Base-by-base conservation (phyloP, 2,888 invertebrate species). In the Sialis lutaria region DNA sequence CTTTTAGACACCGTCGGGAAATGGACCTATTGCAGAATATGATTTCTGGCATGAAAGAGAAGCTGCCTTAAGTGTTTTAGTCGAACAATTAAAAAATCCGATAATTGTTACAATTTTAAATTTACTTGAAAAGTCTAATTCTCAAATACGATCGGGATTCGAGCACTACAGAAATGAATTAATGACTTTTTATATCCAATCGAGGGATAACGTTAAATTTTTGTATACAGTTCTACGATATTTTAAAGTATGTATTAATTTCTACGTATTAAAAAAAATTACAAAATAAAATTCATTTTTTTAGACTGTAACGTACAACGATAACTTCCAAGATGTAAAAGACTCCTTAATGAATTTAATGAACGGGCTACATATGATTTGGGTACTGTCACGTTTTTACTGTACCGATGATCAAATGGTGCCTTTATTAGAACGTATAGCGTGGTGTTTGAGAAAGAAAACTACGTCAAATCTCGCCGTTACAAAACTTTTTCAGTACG, bases 331-430 rank as follows among this genome's bases (percentile, higher is more conserved):
- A 48, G 74, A 76, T 60, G 79, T 90, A 13, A 73, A 74, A 8
- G 78, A 84, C 39, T 73, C 79, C 5, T 72, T 93, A 31, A 83
- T 86, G 0, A 75, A 80, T 48, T 65, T 92, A 51, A 83, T 90
- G 69, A 84, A 88, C 52, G 86, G 88, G 2, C 64, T 93, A 37
- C 79, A 85, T 55, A 82, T 92, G 73, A 83, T 92, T 58, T 93
- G 93, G 93, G 82, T 91, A 44, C 73, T 93, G 46, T 92, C 92
- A 0, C 69, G 77, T 45, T 87, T 89, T 56, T 93, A 86, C 61
- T 80, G 85, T 50, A 76, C 70, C 0, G 92, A 92, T 58, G 85
- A 87, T 50, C 75, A 82, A 49, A 91, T 93, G 90, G 78, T 87
- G 31, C 78, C 83, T 0, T 67, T 95, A 3, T 70, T 93, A 59